Evolutionary conservation across 2,113 vertebrate genomes (phyloP).

Genomic region (Uria lomvia): DNA sequence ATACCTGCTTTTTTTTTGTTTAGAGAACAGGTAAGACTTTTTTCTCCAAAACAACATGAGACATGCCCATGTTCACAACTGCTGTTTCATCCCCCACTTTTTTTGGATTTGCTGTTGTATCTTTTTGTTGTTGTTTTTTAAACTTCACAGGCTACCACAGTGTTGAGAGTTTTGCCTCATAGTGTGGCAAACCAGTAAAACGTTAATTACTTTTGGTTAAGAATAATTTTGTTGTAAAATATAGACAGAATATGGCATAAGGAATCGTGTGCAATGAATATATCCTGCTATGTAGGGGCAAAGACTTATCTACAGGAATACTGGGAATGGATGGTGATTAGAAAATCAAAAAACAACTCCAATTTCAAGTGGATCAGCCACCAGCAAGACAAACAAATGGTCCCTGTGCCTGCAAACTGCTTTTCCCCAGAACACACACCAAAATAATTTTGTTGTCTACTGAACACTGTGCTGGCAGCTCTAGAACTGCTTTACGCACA

Average conservation of each 20-base stretch:
- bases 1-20: background rate
- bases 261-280: background rate
- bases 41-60: background rate
- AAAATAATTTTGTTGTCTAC: background rate
- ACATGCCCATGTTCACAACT: background rate
- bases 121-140: background rate
- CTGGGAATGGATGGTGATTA: background rate
- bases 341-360: background rate
- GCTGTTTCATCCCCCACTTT: background rate
- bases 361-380: background rate
- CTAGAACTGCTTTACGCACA: background rate
- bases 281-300: background rate
- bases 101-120: background rate
- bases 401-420: background rate
- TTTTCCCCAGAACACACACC: background rate
- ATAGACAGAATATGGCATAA: background rate
- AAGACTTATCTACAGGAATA: background rate
- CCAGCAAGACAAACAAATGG: background rate
- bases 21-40: background rate
- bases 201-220: background rate
- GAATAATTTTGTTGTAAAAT: background rate
- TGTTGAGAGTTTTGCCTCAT: background rate
- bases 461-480: background rate
- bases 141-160: background rate
- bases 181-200: background rate